phyloP scores from a whole-genome alignment of 2,797 vertebrate species.

The Acanthurus tractus region DNA sequence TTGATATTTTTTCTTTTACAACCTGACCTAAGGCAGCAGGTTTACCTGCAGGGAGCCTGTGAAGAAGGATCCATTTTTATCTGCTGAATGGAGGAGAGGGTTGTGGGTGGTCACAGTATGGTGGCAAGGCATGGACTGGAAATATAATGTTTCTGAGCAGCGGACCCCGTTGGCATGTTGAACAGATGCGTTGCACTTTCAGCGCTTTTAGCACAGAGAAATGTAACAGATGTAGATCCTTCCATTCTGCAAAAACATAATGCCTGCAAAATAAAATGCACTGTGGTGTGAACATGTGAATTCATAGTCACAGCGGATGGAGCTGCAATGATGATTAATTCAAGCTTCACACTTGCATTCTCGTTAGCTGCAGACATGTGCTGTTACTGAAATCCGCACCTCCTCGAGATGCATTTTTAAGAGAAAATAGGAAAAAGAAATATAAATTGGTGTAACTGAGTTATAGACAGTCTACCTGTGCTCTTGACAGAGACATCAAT shows the following conservation, averaged over 20 bases:
- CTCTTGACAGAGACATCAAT: constrained; percentile 52
- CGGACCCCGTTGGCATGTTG: constrained; percentile 32
- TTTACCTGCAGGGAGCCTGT: constrained; percentile 27
- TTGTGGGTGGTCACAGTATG: constrained; percentile 39
- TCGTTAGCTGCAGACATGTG: not conserved
- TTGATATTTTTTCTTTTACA: not conserved
- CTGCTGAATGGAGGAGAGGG: constrained; percentile 25
- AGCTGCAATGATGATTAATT: constrained; percentile 37
- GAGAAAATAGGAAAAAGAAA: constrained; percentile 4
- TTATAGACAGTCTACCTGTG: constrained; percentile 54
- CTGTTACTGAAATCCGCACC: not conserved
- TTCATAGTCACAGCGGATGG: constrained; percentile 6
- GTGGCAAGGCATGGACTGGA: constrained; percentile 12
- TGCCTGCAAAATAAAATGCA: constrained; percentile 32
- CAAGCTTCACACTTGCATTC: constrained; percentile 6
- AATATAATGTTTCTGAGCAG: constrained; percentile 37
- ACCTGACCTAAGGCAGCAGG: constrained; percentile 15
- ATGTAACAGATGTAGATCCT: constrained; percentile 47
- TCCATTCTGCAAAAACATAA: constrained; percentile 41
- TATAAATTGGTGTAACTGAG: constrained; percentile 37
- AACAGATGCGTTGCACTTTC: constrained; percentile 39
- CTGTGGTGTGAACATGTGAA: not conserved
- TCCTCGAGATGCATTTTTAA: constrained; percentile 6
- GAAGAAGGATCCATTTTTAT: constrained; percentile 49
- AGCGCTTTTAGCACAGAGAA: constrained; percentile 15